phyloP scores from a whole-genome alignment of 2,888 invertebrate species.

The Leucania comma region DNA sequence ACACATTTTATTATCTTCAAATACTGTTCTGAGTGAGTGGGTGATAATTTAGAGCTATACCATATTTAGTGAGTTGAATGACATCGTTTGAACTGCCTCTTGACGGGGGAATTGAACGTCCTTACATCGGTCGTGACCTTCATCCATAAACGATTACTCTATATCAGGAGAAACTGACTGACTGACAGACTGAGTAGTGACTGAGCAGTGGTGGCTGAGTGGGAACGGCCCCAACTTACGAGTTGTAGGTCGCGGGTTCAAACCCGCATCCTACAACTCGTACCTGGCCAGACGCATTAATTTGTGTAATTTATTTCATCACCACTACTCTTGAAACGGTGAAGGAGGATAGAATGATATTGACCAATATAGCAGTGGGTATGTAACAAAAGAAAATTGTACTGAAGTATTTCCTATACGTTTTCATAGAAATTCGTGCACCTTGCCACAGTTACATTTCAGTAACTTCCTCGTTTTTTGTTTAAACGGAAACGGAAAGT shows the following conservation, averaged over 20 bases:
- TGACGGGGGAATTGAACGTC: not conserved
- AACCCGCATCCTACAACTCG: too few species aligned
- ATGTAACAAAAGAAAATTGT: not conserved
- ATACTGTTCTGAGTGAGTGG: slow-evolving; percentile 5
- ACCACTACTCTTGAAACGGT: too few species aligned
- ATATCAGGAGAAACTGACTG: too few species aligned
- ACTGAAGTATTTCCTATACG: slow-evolving; percentile 6
- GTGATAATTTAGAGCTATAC: slow-evolving; percentile 11
- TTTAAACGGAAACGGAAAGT: slow-evolving; percentile 58
- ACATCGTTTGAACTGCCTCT: slow-evolving; percentile 26
- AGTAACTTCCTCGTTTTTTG: slow-evolving; percentile 44
- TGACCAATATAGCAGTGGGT: too few species aligned
- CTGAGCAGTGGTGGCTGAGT: too few species aligned
- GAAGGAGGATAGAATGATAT: too few species aligned
- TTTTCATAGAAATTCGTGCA: slow-evolving; percentile 33
- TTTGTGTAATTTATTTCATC: too few species aligned
- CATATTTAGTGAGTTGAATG: slow-evolving; percentile 22
- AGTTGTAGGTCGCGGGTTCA: too few species aligned
- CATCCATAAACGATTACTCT: too few species aligned
- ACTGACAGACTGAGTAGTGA: too few species aligned
- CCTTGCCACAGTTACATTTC: slow-evolving; percentile 13
- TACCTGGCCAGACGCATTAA: too few species aligned
- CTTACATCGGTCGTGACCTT: not conserved
- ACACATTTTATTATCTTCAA: not conserved
- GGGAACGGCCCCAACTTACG: too few species aligned